Evolutionary conservation across 23 tunicate species (phyloP).

Genomic region (Halocynthia roretzi): DNA sequence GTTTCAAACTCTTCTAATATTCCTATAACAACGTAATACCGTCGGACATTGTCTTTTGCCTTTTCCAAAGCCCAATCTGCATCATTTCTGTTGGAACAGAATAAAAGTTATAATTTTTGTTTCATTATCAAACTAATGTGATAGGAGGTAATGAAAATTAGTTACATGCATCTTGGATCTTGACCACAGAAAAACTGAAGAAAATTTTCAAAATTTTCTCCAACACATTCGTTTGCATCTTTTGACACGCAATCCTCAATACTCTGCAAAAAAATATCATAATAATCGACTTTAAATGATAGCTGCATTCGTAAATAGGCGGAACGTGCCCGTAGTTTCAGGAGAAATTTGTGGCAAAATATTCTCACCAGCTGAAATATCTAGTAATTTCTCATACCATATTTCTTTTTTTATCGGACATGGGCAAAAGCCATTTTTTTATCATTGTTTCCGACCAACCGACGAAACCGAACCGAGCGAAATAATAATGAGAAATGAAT

Average conservation of each 20-base stretch:
- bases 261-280: constrained; percentile 17
- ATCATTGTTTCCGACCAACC: constrained; percentile 42
- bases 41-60: constrained; percentile 27
- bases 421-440: constrained; percentile 34
- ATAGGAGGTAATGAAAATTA: neutral
- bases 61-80: constrained; percentile 35
- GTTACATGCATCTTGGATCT: constrained; percentile 37
- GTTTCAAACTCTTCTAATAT: constrained; percentile 31
- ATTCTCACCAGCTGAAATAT: neutral
- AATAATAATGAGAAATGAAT: constrained; percentile 52
- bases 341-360: neutral
- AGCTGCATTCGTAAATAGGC: no score
- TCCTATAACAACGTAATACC: constrained; percentile 32
- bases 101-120: no score
- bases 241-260: constrained; percentile 32
- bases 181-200: constrained; percentile 52
- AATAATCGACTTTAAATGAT: neutral
- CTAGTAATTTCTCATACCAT: constrained; percentile 17
- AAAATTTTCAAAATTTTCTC: constrained; percentile 23
- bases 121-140: neutral
- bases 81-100: constrained; percentile 6
- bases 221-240: constrained; percentile 30
- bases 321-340: neutral
- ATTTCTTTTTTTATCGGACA: constrained; percentile 27
- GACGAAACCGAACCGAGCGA: constrained; percentile 37